Conservation (phyloP, 2,113 vertebrate genomes). For the Rhabdornis inornatus region DNA sequence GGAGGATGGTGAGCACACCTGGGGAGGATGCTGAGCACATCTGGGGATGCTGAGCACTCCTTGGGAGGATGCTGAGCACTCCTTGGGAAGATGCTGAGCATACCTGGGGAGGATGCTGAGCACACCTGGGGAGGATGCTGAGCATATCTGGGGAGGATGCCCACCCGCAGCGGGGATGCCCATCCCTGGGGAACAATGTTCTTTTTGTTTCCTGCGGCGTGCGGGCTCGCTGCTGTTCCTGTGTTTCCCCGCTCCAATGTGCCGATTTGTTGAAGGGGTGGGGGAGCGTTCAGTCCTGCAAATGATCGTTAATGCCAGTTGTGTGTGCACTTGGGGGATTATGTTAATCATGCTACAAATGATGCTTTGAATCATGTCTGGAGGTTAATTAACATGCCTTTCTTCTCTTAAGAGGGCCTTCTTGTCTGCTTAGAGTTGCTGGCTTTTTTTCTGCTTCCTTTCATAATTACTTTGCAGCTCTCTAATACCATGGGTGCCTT, state of each 20-base stretch:
- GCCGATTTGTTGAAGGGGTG: neutral
- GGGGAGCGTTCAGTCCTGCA: neutral
- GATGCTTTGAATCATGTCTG: conserved; percentile 65
- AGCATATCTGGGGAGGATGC: neutral
- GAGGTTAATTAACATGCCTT: conserved; percentile 72
- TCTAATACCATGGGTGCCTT: conserved; percentile 11
- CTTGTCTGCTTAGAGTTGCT: conserved; percentile 48
- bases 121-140: neutral
- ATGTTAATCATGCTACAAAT: conserved; percentile 72
- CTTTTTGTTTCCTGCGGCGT: neutral
- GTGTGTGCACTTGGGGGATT: conserved; percentile 66
- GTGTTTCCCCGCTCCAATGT: neutral
- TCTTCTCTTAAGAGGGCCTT: conserved; percentile 61
- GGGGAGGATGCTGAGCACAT: neutral
- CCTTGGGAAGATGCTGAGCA: neutral
- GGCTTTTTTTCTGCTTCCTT: conserved; percentile 33
- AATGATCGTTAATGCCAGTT: conserved; percentile 38
- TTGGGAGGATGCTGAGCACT: neutral
- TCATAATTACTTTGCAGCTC: conserved; percentile 42
- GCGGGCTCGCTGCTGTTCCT: neutral
- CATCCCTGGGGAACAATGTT: rapidly evolving
- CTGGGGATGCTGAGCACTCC: neutral
- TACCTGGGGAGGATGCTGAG: neutral
- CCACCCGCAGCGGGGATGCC: neutral
- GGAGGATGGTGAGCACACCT: neutral